Evolutionary conservation across 2,888 invertebrate species (phyloP), one percentile per base, ranked within the genome.

Genomic region (Chironomus tentans): DNA sequence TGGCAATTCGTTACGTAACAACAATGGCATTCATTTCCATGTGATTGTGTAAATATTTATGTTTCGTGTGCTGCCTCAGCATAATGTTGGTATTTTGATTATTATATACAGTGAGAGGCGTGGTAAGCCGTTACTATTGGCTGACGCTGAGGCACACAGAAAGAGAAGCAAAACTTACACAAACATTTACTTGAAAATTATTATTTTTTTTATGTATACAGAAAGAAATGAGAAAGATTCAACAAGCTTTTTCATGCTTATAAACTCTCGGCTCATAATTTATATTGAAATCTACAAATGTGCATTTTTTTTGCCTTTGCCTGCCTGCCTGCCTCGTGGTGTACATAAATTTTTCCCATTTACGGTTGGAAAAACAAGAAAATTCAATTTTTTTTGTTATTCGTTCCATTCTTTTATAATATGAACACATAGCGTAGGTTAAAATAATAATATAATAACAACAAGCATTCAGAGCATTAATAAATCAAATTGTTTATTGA

Each of bases 401-500:
- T 7, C 56, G 18, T 18, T 56, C 56, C 56, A 5, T n/a, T 15
- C 50, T 18, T 38, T 38, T 10, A 38, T 56, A 56, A 50, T 50
- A 50, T 50, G 50, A 28, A 28, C 28, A 28, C 50, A 50, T 15
- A 56, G 15, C 56, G 56, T 56, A 56, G 56, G 56, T 56, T 56
- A 56, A 56, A 56, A 56, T 56, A 56, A 62, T 61, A 72, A 70
- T 56, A 56, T 7, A 18, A 56, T 61, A 72, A 70, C 22, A 70
- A 15, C 70, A 46, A 70, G 73, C 24, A 62, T 74, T 46, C n/a
- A 28, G 50, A 68, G 69, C 76, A 56, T 76, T 69, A 76, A 76
- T 76, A 76, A 76, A 76, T 76, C 76, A 76, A 76, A 76, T 76
- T 76, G 76, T 69, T 76, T 76, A 76, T 76, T 69, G 76, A 76